Evolutionary conservation across 1,140 invertebrate genomes (phyloP).

Genomic region (Drosophila sucinea): DNA sequence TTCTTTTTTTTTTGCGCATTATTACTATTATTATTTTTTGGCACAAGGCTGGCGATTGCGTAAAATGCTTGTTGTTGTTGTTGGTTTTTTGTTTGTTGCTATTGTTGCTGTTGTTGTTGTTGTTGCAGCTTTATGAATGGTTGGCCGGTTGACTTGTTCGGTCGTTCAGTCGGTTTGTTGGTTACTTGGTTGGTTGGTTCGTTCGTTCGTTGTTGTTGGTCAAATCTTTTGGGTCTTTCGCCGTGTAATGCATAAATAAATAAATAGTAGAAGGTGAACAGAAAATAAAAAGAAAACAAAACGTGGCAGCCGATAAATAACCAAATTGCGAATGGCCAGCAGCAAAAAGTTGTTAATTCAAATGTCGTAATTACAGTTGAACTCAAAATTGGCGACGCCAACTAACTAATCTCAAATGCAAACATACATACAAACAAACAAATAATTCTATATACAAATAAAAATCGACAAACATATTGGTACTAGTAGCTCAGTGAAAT

Average conservation of each 20-base stretch:
- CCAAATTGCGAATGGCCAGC: conserved; percentile 25
- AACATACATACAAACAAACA: conserved; percentile 13
- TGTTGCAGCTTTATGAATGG: conserved; percentile 60
- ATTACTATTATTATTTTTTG: conserved; percentile 76
- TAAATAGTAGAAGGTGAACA: conserved; percentile 30
- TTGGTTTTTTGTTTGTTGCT: conserved; percentile 12
- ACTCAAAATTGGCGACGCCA: conserved; percentile 24
- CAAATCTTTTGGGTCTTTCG: conserved; percentile 55
- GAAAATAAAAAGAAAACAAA: conserved; percentile 16
- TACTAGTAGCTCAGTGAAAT: conserved; percentile 17
- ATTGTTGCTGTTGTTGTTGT: conserved; percentile 30
- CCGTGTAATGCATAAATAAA: conserved; percentile 67
- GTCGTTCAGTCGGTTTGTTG: not conserved
- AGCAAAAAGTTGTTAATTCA: conserved; percentile 11
- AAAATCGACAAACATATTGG: conserved; percentile 1
- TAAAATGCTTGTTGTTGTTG: conserved; percentile 49
- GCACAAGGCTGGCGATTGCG: conserved; percentile 75
- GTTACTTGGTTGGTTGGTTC: conserved; percentile 1
- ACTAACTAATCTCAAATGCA: conserved; percentile 56
- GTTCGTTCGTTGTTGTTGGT: conserved; percentile 26
- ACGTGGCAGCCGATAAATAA: conserved; percentile 12
- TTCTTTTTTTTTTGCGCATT: conserved; percentile 48
- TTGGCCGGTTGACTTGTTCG: conserved; percentile 6
- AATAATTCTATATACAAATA: not conserved
- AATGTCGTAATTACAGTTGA: conserved; percentile 40